Percentiles rank a stretch among this genome's conserved stretches.
phyloP scores from a whole-genome alignment of 2,797 vertebrate genomes.

The Chaunax sp. region DNA sequence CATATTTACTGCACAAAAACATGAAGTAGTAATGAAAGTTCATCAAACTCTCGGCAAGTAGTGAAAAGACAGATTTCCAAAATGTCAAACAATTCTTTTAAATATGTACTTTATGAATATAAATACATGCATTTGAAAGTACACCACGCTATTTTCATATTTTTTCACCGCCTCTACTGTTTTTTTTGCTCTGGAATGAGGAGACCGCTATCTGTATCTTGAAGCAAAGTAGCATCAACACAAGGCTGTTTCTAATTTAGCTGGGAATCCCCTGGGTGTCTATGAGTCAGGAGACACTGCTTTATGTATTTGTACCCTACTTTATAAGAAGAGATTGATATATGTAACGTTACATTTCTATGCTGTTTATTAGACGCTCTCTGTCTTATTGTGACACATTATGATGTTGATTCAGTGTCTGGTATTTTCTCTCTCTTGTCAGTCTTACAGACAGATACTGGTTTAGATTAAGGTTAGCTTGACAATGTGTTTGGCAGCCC shows the following conservation, averaged over 20 bases:
- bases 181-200: neutral
- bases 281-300: neutral
- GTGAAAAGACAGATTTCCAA: neutral
- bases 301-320: neutral
- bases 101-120: neutral
- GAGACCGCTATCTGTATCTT: neutral
- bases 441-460: slow-evolving; percentile 15
- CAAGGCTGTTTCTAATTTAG: slow-evolving; percentile 1
- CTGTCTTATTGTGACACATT: neutral
- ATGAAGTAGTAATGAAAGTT: neutral
- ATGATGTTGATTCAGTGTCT: slow-evolving; percentile 7
- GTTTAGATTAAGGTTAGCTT: slow-evolving; percentile 30
- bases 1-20: neutral
- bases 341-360: neutral
- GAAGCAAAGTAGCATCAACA: neutral
- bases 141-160: neutral
- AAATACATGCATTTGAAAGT: neutral
- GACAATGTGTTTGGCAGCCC: slow-evolving; percentile 39
- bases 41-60: neutral
- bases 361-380: slow-evolving; percentile 23
- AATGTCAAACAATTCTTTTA: neutral
- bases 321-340: neutral
- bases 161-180: neutral
- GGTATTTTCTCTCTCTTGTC: slow-evolving; percentile 7
- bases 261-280: neutral